Evolutionary conservation across 2,888 invertebrate genomes (phyloP), one percentile per base, ranked within the genome.

Genomic region (Papilio elwesi): DNA sequence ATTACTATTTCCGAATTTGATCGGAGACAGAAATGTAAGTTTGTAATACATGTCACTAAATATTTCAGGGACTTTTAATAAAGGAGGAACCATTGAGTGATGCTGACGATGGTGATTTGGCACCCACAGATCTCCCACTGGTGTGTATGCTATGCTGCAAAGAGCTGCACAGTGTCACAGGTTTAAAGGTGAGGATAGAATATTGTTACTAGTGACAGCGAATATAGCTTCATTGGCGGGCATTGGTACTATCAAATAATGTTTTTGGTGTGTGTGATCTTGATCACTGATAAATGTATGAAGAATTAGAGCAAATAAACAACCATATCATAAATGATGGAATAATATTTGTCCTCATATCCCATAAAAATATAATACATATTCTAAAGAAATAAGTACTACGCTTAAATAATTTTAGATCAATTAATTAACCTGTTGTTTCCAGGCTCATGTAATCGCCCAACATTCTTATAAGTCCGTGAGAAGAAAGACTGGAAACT

Each of bases 391-490:
- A 26, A 26, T 26, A 26, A 4, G 26, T 26, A 26, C 1, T 4
- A 26, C 4, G 26, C 26, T 26, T 26, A 4, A 2, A 26, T 26
- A 26, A 26, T 26, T 26, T 26, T 26, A 2, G 26, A 26, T 26
- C 26, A 26, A 26, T 13, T 38, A 9, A 59, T 36, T 9, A 13
- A 8, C 64, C 10, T 43, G 16, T 63, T 68, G 64, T 81, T 78
- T 12, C 2, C 82, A 93, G 93, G 91, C 92, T 0, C 93, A 93
- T 68, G 93, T 93, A 16, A 90, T 93, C 74, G 85, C 91, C 1
- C 85, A 89, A 68, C 93, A 93, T 84, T 93, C 92, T 59, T 93
- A 93, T 75, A 86, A 87, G 74, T 77, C 85, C 0, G 89, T 92
- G 11, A 89, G 83, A 71, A 86, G 92, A 85, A 90, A 88, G 79